Base-by-base conservation (phyloP, 2,797 vertebrate genomes). In the Urophycis tenuis region DNA sequence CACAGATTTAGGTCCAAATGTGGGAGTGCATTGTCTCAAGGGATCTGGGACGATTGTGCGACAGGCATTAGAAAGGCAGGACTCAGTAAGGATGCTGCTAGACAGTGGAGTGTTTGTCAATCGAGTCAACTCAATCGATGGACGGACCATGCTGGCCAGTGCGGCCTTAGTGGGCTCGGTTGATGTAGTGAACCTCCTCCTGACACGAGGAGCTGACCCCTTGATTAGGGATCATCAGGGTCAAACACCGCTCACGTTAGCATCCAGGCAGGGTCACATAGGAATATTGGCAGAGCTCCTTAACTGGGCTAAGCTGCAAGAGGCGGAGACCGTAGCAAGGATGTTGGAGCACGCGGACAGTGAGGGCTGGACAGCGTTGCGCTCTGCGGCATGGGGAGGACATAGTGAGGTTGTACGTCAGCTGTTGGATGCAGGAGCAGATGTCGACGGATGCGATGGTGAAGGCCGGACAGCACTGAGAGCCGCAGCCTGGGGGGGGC, bases 401-500 rank as follows among this genome's bases (percentile, higher is more conserved):
- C 93, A 95, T 81, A 78, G 85, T 0, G 89, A 94, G 73, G 92
- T 89, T 0, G 93, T 95, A 3, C 83, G 80, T 0, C 83, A 92
- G 15, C 85, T 95, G 60, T 86, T 95, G 74, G 89, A 92, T 10
- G 90, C 92, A 0, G 93, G 93, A 2, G 93, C 94, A 5, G 89
- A 92, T 5, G 93, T 95, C 74, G 92, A 95, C 11, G 89, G 91
- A 10, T 91, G 91, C 0, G 95, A 95, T 25, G 60, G 81, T 0
- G 93, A 94, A n/a, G 93, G 93, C 0, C 90, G 94, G 7, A 95
- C 94, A 0, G 94, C 93, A 3, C 88, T 95, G 53, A 88, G 95
- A 80, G 95, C 94, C 12, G 95, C 95, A 0, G 93, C 94, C 0
- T 95, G 95, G 95, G 94, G 93, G 0, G 93, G 95, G 2, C 94